A percentile compares a stretch with the other conserved stretches of the same genome.
These are phyloP conservation scores for Graptemys geographica DNA, from an alignment of 2,797 vertebrate species.

Conservation along the genomic window DNA sequence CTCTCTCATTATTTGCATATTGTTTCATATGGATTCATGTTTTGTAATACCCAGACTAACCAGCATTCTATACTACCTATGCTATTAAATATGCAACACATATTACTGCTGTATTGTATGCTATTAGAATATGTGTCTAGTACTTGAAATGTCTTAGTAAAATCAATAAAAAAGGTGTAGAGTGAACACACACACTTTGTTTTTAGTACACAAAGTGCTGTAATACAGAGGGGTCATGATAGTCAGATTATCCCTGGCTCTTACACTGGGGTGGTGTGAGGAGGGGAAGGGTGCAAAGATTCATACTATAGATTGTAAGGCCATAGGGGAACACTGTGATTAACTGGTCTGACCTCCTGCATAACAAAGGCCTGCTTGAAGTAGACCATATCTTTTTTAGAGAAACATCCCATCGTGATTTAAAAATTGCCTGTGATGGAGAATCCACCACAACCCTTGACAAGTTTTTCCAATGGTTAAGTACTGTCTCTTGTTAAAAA, in stretches of 20 bases:
- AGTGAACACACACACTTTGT: background rate
- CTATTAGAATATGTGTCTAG: background rate
- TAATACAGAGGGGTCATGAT: background rate
- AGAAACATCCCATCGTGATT: background rate
- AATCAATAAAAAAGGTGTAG: background rate
- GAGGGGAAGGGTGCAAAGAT: background rate
- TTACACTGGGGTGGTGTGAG: background rate
- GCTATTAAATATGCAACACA: background rate
- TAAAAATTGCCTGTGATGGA: background rate
- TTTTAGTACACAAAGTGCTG: fast-evolving
- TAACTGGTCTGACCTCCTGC: background rate
- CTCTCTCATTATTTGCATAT: background rate
- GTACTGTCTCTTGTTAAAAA: background rate
- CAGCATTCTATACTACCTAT: background rate
- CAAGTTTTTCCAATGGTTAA: too few species aligned
- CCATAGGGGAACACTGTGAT: background rate
- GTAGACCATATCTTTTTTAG: background rate
- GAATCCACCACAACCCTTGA: too few species aligned
- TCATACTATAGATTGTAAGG: background rate
- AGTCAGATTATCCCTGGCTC: background rate
- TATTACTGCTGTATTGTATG: background rate
- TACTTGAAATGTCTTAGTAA: background rate
- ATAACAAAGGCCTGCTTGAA: background rate
- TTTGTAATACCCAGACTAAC: background rate
- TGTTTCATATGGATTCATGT: background rate